These are phyloP conservation scores for Tridacna gigas DNA, from an alignment of 2,888 invertebrate species.

Conservation along the genomic window DNA sequence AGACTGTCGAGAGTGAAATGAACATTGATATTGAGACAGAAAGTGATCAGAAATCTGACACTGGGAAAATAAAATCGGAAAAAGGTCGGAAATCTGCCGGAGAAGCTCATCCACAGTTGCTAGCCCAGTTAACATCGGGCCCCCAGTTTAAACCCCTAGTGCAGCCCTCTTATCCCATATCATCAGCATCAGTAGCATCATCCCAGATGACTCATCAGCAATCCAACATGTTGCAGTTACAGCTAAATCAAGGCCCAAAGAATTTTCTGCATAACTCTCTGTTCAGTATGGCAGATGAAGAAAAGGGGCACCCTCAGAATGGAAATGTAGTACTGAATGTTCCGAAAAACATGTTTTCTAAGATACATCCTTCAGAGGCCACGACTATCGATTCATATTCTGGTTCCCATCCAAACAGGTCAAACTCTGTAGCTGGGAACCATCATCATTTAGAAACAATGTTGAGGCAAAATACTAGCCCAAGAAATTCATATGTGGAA, in stretches of 20 bases:
- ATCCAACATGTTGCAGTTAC: slow-evolving; percentile 6
- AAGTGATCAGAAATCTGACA: slow-evolving; percentile 5
- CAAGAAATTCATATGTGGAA: slow-evolving; percentile 10
- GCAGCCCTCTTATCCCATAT: slow-evolving; percentile 11
- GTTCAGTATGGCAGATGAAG: not conserved
- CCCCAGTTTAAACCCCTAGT: slow-evolving; percentile 51
- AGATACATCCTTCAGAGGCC: slow-evolving; percentile 2
- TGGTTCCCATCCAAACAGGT: slow-evolving; percentile 14
- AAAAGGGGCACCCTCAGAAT: not conserved
- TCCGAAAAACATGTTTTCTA: slow-evolving; percentile 48
- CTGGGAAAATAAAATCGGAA: slow-evolving; percentile 7
- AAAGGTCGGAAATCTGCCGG: slow-evolving; percentile 68
- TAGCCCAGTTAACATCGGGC: slow-evolving; percentile 77
- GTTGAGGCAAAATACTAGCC: slow-evolving; percentile 7
- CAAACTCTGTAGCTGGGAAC: not conserved
- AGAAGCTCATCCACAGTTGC: slow-evolving; percentile 80
- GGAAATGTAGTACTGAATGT: slow-evolving; percentile 52
- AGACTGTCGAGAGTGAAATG: slow-evolving; percentile 48
- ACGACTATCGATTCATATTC: not conserved
- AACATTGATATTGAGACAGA: slow-evolving; percentile 30
- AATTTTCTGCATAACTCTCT: slow-evolving; percentile 7
- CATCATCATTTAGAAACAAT: slow-evolving; percentile 21
- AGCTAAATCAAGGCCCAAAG: not conserved
- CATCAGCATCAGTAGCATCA: not conserved
- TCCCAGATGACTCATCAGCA: not conserved